These are phyloP conservation scores for Drosophila flavopinicola DNA, from an alignment of 2,888 invertebrate genomes.

Conservation along the genomic window DNA sequence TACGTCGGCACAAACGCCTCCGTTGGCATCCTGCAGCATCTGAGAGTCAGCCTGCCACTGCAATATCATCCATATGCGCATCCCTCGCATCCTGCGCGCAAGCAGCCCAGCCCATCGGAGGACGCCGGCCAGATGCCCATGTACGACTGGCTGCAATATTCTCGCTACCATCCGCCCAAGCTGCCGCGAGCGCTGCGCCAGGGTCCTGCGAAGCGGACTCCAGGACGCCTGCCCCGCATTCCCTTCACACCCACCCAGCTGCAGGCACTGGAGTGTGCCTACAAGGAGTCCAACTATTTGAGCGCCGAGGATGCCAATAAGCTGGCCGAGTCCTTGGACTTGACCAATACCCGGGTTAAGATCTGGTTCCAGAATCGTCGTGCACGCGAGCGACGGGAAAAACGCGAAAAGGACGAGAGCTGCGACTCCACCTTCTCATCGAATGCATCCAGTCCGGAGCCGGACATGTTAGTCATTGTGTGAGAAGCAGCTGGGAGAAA, in stretches of 20 bases:
- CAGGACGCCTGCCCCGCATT: slow-evolving; percentile 88
- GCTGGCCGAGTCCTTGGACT: slow-evolving; percentile 86
- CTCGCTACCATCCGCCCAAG: slow-evolving; percentile 89
- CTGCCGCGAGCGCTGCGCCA: slow-evolving; percentile 85
- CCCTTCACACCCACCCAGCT: slow-evolving; percentile 89
- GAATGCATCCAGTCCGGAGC: slow-evolving; percentile 82
- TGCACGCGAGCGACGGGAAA: slow-evolving; percentile 90
- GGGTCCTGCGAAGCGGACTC: slow-evolving; percentile 85
- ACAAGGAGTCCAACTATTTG: slow-evolving; percentile 87
- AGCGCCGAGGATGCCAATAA: slow-evolving; percentile 88
- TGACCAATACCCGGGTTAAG: slow-evolving; percentile 88
- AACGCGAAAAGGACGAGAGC: slow-evolving; percentile 82
- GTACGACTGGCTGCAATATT: slow-evolving; percentile 88
- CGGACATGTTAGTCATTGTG: slow-evolving; percentile 61
- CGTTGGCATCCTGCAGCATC: slow-evolving; percentile 65
- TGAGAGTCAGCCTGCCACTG: slow-evolving; percentile 42
- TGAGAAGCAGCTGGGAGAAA: slow-evolving; percentile 14
- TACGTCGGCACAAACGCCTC: slow-evolving; percentile 81
- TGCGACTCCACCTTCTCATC: slow-evolving; percentile 83
- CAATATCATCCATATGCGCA: slow-evolving; percentile 61
- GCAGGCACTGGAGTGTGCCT: slow-evolving; percentile 87
- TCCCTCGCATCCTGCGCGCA: slow-evolving; percentile 28
- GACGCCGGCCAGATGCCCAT: slow-evolving; percentile 67
- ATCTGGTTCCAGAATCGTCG: slow-evolving; percentile 94
- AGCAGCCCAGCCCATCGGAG: slow-evolving; percentile 40